phyloP scores from a whole-genome alignment of 2,888 invertebrate genomes.

The Formica aserva region DNA sequence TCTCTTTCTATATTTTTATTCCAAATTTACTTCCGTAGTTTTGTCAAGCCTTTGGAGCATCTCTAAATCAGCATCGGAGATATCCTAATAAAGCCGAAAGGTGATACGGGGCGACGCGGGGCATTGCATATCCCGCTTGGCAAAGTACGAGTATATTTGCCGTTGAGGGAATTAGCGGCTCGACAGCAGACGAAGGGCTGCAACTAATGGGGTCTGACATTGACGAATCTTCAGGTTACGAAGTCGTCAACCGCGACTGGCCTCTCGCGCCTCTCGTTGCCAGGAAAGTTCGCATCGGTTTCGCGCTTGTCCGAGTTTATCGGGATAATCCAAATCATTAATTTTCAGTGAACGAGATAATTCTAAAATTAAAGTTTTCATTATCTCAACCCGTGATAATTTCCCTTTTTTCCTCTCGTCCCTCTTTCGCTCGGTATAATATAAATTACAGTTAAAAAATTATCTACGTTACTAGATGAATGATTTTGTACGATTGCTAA shows the following conservation, averaged over 20 bases:
- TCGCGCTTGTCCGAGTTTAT: conserved; percentile 67
- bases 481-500: not conserved
- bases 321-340: conserved; percentile 68
- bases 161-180: conserved; percentile 75
- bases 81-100: conserved; percentile 40
- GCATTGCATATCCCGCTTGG: conserved; percentile 6
- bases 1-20: not conserved
- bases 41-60: not conserved
- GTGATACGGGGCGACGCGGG: conserved; percentile 30
- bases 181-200: conserved; percentile 71
- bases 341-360: conserved; percentile 69
- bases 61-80: conserved; percentile 3
- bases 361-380: conserved; percentile 41
- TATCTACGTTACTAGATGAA: not conserved
- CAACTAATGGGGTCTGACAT: conserved; percentile 82
- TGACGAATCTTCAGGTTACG: conserved; percentile 81
- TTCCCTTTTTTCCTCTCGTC: not conserved
- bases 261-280: conserved; percentile 46
- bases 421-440: conserved; percentile 10
- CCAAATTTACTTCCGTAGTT: not conserved
- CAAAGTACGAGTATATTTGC: conserved; percentile 33
- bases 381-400: conserved; percentile 15
- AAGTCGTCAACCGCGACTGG: conserved; percentile 76
- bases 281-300: conserved; percentile 57
- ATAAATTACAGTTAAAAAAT: not conserved